phyloP scores from a whole-genome alignment of 1,140 invertebrate species.

The Trichonephila inaurata region DNA sequence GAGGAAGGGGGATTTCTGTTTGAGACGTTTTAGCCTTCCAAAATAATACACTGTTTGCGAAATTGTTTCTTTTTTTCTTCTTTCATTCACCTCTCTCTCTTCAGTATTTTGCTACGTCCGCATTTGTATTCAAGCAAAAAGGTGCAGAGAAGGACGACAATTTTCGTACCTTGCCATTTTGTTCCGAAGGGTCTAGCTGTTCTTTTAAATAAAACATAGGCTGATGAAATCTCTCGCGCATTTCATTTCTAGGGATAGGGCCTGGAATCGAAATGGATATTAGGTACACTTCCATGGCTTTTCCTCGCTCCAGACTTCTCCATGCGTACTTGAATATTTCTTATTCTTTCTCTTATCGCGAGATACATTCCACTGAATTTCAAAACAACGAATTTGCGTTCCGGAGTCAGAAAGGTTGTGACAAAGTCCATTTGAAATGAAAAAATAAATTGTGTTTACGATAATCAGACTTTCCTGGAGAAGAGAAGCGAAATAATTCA shows the following conservation, averaged over 20 bases:
- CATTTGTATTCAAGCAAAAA: constrained; percentile 56
- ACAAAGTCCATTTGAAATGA: not conserved
- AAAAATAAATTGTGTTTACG: not conserved
- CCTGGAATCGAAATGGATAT: constrained; percentile 46
- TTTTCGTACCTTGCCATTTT: constrained; percentile 18
- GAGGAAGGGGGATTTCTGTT: constrained; percentile 8
- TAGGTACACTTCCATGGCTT: not conserved
- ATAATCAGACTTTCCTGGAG: not conserved
- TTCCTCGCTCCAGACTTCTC: too few relatives aligned
- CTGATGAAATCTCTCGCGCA: constrained; percentile 35
- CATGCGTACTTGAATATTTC: not conserved
- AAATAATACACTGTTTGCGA: constrained; percentile 66
- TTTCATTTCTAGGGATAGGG: not conserved
- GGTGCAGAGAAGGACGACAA: constrained; percentile 7
- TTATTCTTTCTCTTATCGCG: not conserved
- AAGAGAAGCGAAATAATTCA: not conserved
- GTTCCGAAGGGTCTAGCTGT: not conserved
- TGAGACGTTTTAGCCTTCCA: constrained; percentile 46
- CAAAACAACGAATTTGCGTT: constrained; percentile 9
- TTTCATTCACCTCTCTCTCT: not conserved
- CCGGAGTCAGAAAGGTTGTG: not conserved
- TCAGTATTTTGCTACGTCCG: constrained; percentile 33
- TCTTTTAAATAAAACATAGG: constrained; percentile 65
- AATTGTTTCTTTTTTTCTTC: constrained; percentile 45
- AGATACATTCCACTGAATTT: not conserved